These are phyloP conservation scores for Perca fluviatilis DNA, from an alignment of 2,113 vertebrate genomes.

Conservation along the genomic window DNA sequence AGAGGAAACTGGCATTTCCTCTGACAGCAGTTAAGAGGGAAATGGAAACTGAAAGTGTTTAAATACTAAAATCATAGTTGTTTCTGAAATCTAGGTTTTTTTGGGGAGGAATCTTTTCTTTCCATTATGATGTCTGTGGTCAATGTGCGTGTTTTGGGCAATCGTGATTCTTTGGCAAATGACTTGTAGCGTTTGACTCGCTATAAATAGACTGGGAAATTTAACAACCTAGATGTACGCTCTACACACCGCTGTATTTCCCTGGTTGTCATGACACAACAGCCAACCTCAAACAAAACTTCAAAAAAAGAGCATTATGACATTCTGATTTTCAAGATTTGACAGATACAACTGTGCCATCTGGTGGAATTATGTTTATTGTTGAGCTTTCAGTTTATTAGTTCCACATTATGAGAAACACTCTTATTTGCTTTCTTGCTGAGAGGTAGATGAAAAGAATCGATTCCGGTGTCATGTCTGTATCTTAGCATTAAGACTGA, in stretches of 20 bases:
- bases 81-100: constrained; percentile 32
- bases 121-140: background rate
- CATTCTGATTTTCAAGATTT: no score
- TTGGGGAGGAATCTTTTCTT: background rate
- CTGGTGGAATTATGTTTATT: constrained; percentile 32
- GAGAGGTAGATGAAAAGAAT: background rate
- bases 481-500: background rate
- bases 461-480: background rate
- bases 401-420: background rate
- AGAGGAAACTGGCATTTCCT: constrained; percentile 29
- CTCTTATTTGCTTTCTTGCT: background rate
- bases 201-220: background rate
- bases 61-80: background rate
- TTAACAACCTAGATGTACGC: rapidly evolving
- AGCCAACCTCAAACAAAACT: background rate
- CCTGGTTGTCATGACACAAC: background rate
- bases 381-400: background rate
- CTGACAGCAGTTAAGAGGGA: background rate
- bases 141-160: background rate
- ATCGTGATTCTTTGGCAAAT: background rate
- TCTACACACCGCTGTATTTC: background rate
- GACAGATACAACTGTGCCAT: constrained; percentile 39
- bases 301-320: background rate
- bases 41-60: constrained; percentile 42
- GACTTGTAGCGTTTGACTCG: background rate